A percentile compares a stretch with the other conserved stretches of the same genome.
These are phyloP conservation scores for Seriola dumerili DNA, from an alignment of 2,113 vertebrate genomes.

Conservation along the genomic window DNA sequence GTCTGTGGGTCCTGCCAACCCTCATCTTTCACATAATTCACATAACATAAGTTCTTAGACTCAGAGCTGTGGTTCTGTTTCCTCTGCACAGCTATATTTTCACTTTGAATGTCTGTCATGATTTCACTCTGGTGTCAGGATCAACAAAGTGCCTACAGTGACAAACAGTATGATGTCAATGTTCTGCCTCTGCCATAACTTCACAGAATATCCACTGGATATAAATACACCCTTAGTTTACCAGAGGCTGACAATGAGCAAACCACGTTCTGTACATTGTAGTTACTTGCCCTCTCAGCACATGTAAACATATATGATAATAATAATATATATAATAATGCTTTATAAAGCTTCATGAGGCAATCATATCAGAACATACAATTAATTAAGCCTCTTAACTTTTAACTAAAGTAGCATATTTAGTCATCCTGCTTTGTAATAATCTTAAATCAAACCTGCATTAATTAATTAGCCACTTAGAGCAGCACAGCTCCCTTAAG, in stretches of 20 bases:
- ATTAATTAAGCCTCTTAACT: background rate
- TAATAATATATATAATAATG: background rate
- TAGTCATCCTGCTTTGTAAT: background rate
- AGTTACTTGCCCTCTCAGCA: background rate
- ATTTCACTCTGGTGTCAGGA: constrained; percentile 33
- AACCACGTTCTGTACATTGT: background rate
- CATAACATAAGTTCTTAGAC: background rate
- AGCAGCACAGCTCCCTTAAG: background rate
- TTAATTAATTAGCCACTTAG: background rate
- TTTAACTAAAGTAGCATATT: background rate
- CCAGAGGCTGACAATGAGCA: background rate
- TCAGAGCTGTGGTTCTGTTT: constrained; percentile 9
- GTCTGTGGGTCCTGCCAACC: background rate
- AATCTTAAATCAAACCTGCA: background rate
- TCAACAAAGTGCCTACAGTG: constrained; percentile 38
- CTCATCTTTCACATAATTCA: background rate
- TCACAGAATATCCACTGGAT: constrained; percentile 18
- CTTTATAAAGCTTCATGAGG: background rate
- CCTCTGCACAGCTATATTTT: constrained; percentile 10
- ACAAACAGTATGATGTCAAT: constrained; percentile 35
- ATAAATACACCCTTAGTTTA: constrained; percentile 15
- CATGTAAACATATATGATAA: too few species aligned
- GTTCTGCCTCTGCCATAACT: constrained; percentile 29
- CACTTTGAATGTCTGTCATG: constrained; percentile 39
- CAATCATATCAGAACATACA: background rate